Evolutionary conservation across 2,797 vertebrate genomes (phyloP).

Genomic region (Ctenochaetus hawaiiensis): DNA sequence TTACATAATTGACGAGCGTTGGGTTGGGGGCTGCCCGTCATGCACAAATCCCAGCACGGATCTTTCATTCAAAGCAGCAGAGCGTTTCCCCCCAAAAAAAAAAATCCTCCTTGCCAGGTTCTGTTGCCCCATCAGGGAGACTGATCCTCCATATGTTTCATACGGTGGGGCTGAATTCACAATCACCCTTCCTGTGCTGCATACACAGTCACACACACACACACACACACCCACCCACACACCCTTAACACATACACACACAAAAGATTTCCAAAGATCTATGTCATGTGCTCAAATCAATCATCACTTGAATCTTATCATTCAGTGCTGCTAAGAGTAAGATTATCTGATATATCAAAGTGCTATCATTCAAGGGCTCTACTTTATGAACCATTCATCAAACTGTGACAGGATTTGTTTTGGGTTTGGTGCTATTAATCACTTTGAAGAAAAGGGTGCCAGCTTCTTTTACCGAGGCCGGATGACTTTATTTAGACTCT

Average conservation of each 20-base stretch:
- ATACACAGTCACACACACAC: slow-evolving; percentile 18
- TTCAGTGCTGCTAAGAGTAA: slow-evolving; percentile 36
- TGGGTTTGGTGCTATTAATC: slow-evolving; percentile 35
- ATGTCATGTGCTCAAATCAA: slow-evolving; percentile 12
- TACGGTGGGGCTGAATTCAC: slow-evolving; percentile 52
- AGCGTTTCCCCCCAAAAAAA: slow-evolving; percentile 7
- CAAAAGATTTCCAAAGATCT: slow-evolving; percentile 13
- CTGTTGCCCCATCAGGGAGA: slow-evolving; percentile 51
- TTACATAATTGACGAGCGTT: slow-evolving; percentile 71
- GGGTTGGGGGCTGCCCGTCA: slow-evolving; percentile 47
- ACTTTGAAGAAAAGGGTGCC: slow-evolving; percentile 30
- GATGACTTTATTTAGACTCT: slow-evolving; percentile 26
- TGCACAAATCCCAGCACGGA: slow-evolving; percentile 46
- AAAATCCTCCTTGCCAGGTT: slow-evolving; percentile 38
- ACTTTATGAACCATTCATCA: slow-evolving; percentile 36
- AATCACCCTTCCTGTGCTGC: slow-evolving; percentile 11
- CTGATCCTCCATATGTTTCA: slow-evolving; percentile 52
- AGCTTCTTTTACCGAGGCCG: slow-evolving; percentile 1
- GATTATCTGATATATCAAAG: slow-evolving; percentile 34
- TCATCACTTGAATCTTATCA: slow-evolving; percentile 40
- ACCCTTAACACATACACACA: slow-evolving; percentile 8
- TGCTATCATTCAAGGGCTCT: slow-evolving; percentile 46
- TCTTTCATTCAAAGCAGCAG: slow-evolving; percentile 70
- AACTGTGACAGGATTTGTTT: slow-evolving; percentile 34
- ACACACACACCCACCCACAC: slow-evolving; percentile 11